Percentiles rank a stretch among this genome's conserved stretches.
phyloP scores from a whole-genome alignment of 2,888 invertebrate genomes.

The Oligia latruncula region DNA sequence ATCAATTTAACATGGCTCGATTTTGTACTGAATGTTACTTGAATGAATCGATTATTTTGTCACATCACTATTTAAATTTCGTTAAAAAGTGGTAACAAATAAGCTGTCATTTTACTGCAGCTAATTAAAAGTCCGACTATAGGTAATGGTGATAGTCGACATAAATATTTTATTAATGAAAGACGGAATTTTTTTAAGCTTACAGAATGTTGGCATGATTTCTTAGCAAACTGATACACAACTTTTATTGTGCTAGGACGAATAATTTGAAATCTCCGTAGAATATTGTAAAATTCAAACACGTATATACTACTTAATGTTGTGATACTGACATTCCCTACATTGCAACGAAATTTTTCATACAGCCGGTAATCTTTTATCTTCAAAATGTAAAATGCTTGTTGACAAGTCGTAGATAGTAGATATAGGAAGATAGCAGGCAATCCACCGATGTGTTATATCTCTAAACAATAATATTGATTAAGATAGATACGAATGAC shows the following conservation, averaged over 20 bases:
- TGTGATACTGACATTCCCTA: conserved; percentile 58
- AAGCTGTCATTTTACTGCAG: too few species aligned
- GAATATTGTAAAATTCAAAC: conserved; percentile 55
- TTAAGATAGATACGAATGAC: conserved; percentile 62
- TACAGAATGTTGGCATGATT: conserved; percentile 1
- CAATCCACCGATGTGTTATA: conserved; percentile 68
- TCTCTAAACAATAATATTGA: conserved; percentile 71
- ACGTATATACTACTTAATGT: conserved; percentile 52
- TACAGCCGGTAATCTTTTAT: conserved; percentile 75
- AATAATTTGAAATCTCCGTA: conserved; percentile 14
- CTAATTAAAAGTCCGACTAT: too few species aligned
- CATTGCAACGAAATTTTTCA: conserved; percentile 61
- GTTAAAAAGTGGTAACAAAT: too few species aligned
- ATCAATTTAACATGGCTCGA: too few species aligned
- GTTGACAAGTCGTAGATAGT: conserved; percentile 80
- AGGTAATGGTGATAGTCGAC: conserved; percentile 28
- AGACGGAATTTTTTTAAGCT: conserved; percentile 2
- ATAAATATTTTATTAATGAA: conserved; percentile 24
- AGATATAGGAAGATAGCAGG: conserved; percentile 68
- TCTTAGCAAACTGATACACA: conserved; percentile 8
- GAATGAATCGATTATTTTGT: too few species aligned
- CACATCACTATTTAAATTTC: too few species aligned
- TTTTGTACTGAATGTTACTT: too few species aligned
- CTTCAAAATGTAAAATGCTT: conserved; percentile 80
- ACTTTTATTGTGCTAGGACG: conserved; percentile 13